Percentiles rank a stretch among this genome's conserved stretches.
phyloP scores from a whole-genome alignment of 2,113 vertebrate species.

The Onychorhynchus coronatus region DNA sequence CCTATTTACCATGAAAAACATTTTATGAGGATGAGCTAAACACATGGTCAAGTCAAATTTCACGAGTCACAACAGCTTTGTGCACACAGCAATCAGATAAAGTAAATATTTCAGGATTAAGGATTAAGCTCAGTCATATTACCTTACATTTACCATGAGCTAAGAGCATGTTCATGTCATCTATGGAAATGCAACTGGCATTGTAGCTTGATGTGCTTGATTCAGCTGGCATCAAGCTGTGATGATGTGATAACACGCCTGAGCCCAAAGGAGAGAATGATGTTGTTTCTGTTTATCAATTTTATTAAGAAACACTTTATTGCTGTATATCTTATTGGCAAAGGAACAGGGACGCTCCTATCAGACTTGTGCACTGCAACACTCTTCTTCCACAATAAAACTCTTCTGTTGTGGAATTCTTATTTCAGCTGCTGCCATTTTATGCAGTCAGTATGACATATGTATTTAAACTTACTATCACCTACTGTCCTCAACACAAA shows the following conservation, averaged over 20 bases:
- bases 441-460: background rate
- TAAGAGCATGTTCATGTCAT: background rate
- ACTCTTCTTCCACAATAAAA: background rate
- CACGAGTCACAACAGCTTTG: background rate
- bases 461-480: background rate
- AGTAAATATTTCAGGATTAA: background rate
- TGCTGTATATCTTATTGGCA: background rate
- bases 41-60: background rate
- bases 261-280: background rate
- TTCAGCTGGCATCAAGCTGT: background rate
- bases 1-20: background rate
- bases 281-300: background rate
- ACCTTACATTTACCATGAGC: background rate
- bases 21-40: background rate
- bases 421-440: background rate
- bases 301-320: background rate
- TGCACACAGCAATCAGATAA: background rate
- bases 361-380: background rate
- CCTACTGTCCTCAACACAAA: background rate
- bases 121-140: background rate
- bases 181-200: background rate
- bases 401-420: background rate
- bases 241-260: background rate
- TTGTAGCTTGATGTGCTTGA: background rate
- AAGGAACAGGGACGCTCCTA: background rate